phyloP scores from a whole-genome alignment of 1,140 invertebrate species.

The Drosophila guanche region DNA sequence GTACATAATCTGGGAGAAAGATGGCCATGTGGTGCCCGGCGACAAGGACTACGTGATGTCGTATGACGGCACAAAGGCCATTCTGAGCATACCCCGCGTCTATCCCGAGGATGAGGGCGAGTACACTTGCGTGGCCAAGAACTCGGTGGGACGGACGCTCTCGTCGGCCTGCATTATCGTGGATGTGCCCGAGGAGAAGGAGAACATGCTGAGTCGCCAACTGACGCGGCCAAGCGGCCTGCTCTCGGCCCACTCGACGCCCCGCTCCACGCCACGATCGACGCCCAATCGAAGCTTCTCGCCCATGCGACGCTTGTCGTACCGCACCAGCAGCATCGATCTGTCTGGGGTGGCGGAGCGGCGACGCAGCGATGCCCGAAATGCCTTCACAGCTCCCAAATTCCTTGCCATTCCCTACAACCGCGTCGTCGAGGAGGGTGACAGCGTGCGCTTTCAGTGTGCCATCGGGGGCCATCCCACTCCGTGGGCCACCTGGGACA shows the following conservation, averaged over 20 bases:
- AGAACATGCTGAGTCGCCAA: constrained; percentile 88
- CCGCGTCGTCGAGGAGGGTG: constrained; percentile 91
- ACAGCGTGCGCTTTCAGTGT: constrained; percentile 91
- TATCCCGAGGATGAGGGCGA: constrained; percentile 95
- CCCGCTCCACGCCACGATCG: constrained; percentile 88
- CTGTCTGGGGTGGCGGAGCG: constrained; percentile 68
- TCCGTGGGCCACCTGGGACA: constrained; percentile 92
- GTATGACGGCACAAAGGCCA: constrained; percentile 88
- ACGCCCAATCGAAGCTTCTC: constrained; percentile 89
- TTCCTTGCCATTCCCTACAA: constrained; percentile 95
- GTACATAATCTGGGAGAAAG: constrained; percentile 91
- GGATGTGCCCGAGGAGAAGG: constrained; percentile 92
- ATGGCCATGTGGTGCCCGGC: constrained; percentile 87
- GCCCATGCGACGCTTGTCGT: constrained; percentile 80
- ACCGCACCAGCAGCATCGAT: constrained; percentile 75
- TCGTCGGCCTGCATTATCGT: constrained; percentile 92
- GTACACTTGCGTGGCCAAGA: constrained; percentile 92
- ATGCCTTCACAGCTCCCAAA: constrained; percentile 87
- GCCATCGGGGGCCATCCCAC: constrained; percentile 90
- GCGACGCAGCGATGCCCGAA: constrained; percentile 84
- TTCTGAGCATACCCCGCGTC: constrained; percentile 89
- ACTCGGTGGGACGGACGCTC: constrained; percentile 90
- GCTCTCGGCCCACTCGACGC: constrained; percentile 88
- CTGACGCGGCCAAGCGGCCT: constrained; percentile 87
- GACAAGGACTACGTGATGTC: constrained; percentile 87